These are phyloP conservation scores for Pristiophorus japonicus DNA, from an alignment of 2,113 vertebrate species.

Conservation along the genomic window DNA sequence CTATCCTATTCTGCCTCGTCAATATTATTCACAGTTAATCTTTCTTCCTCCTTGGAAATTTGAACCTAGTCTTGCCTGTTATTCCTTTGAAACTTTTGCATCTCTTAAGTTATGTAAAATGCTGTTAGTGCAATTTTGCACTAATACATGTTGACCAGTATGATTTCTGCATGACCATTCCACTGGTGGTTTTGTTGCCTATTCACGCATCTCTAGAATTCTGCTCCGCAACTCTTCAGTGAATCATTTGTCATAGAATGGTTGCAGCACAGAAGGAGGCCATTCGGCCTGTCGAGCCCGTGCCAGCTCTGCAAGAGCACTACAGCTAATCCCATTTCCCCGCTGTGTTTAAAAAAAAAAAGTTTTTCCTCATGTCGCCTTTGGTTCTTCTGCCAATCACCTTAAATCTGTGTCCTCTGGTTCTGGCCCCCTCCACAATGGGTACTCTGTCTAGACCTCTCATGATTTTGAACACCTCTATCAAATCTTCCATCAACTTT, in stretches of 20 bases:
- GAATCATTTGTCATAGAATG: not conserved
- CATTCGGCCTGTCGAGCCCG: too few relatives aligned
- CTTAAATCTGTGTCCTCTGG: too few relatives aligned
- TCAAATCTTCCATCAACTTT: too few relatives aligned
- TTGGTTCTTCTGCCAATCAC: too few relatives aligned
- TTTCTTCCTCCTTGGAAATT: not conserved
- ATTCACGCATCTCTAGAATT: not conserved
- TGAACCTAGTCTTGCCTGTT: not conserved
- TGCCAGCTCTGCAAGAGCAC: too few relatives aligned
- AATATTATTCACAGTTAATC: not conserved
- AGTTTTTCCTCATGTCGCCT: too few relatives aligned
- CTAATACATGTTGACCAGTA: not conserved
- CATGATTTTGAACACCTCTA: too few relatives aligned
- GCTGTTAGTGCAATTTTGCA: not conserved
- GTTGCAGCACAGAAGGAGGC: too few relatives aligned
- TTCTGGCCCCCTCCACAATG: too few relatives aligned
- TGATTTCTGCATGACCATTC: not conserved
- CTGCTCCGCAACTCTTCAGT: not conserved
- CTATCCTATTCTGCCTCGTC: not conserved
- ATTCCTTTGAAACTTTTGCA: not conserved
- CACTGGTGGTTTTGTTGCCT: not conserved
- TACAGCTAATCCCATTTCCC: too few relatives aligned
- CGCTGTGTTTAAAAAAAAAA: too few relatives aligned
- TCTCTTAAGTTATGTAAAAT: not conserved
- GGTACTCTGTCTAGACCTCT: too few relatives aligned